Base-by-base conservation (phyloP, 1,140 invertebrate genomes). In the Halesus radiatus region DNA sequence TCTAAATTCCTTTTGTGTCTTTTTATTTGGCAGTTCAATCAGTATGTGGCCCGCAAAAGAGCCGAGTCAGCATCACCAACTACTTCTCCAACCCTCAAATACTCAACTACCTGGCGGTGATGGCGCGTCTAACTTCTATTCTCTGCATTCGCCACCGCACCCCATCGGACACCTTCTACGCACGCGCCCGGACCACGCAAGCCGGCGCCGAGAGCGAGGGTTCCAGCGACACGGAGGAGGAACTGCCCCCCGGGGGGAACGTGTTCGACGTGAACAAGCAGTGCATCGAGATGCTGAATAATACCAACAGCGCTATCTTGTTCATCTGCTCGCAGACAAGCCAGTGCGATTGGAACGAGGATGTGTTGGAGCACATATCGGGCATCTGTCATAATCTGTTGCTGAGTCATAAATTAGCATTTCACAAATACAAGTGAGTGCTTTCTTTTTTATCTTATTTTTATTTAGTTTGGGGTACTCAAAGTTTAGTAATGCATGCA, bases 341-440 rank as follows among this genome's bases (percentile, higher is more conserved):
- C 7, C 92, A 93, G 45, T 89, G 88, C 20, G 91, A 91, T 45
- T 89, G 93, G 37, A 90, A 92, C 56, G 88, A 91, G 1, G 85
- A 89, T 1, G 86, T 94, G 3, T 86, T 94, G 45, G 91, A 94
- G 84, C 90, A 91, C 1, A 87, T 97, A 70, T 96, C 94, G 80
- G 91, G 92, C 84, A 90, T 97, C 10, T 96, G 95, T 84, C 94
- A 97, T 87, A 93, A 95, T 87, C 87, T 97, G 3, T 87, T 97
- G 79, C 91, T 94, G 54, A 93, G 93, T 79, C 92, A 96, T 84
- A 93, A 93, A 85, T 89, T 94, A 81, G 93, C 94, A 1, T 90
- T 96, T 58, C 95, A 96, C 85, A 94, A 95, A 84, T 94, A 94
- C 85, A 92, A 90, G 91, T 91, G 80, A 85, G 85, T 56, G 18